Conservation (phyloP, 2,888 invertebrate genomes). For the Ramazzottius varieornatus region DNA sequence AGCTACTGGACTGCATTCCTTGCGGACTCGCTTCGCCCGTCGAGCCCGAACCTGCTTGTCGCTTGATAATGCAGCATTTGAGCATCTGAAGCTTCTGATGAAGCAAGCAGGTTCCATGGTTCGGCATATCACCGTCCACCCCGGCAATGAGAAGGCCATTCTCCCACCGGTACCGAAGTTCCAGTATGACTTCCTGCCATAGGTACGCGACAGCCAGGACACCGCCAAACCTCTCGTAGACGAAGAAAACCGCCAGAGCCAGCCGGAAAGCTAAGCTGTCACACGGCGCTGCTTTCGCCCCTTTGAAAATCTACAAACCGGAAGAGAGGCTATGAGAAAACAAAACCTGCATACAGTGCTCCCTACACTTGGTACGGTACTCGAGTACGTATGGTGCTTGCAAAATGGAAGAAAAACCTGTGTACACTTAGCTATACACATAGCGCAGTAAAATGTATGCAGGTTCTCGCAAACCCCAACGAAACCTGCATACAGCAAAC, state of each 20-base stretch:
- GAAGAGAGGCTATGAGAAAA: too few relatives aligned
- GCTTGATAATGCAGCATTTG: conserved; percentile 31
- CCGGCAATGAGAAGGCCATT: conserved; percentile 43
- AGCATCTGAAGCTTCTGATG: conserved; percentile 63
- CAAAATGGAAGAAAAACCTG: too few relatives aligned
- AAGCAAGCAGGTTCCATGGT: conserved; percentile 59
- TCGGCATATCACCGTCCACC: conserved; percentile 49
- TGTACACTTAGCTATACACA: too few relatives aligned
- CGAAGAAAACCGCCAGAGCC: conserved; percentile 42
- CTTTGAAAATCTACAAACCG: not conserved
- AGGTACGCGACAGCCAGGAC: conserved; percentile 44
- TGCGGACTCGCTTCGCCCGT: not conserved
- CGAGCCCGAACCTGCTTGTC: not conserved
- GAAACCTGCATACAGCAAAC: too few relatives aligned
- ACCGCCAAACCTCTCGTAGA: conserved; percentile 46
- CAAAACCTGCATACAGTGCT: too few relatives aligned
- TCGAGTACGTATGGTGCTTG: too few relatives aligned
- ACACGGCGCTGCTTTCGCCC: conserved; percentile 44
- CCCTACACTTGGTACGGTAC: too few relatives aligned
- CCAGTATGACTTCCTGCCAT: conserved; percentile 76
- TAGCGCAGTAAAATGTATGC: not conserved
- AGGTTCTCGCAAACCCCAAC: not conserved
- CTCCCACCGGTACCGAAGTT: conserved; percentile 69
- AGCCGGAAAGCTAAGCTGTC: conserved; percentile 57
- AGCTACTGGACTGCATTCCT: not conserved